These are phyloP conservation scores for Dermatemys mawii DNA, from an alignment of 2,113 vertebrate species.

Conservation along the genomic window DNA sequence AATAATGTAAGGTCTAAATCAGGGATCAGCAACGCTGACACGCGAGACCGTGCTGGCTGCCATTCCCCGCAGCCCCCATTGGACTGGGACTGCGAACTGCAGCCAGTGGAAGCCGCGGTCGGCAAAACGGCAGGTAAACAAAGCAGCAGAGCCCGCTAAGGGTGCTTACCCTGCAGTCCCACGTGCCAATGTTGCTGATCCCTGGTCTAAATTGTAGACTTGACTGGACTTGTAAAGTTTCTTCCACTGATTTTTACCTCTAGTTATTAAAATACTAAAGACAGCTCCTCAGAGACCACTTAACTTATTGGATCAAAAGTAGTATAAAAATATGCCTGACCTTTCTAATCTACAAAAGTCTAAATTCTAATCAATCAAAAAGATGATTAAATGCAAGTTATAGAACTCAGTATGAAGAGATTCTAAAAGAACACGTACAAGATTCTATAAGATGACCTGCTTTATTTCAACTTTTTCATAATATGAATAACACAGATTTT, in stretches of 20 bases:
- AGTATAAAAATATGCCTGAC: neutral
- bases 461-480: neutral
- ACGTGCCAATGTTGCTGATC: too few relatives aligned
- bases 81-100: too few relatives aligned
- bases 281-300: rapidly evolving
- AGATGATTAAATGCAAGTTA: neutral
- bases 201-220: neutral
- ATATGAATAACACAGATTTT: neutral
- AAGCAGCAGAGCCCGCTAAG: too few relatives aligned
- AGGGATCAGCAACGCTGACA: too few relatives aligned
- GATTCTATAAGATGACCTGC: neutral
- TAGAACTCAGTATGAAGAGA: neutral
- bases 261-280: neutral
- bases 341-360: neutral
- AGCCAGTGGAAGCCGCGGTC: too few relatives aligned
- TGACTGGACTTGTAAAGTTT: neutral
- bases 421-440: neutral
- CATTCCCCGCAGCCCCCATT: too few relatives aligned
- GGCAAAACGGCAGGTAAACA: too few relatives aligned
- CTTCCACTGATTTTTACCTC: neutral
- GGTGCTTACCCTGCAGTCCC: too few relatives aligned
- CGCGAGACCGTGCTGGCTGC: too few relatives aligned
- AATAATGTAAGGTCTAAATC: neutral
- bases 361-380: neutral
- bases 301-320: neutral